These are phyloP conservation scores for Megaleporinus macrocephalus DNA, from an alignment of 2,113 vertebrate genomes.

Conservation along the genomic window DNA sequence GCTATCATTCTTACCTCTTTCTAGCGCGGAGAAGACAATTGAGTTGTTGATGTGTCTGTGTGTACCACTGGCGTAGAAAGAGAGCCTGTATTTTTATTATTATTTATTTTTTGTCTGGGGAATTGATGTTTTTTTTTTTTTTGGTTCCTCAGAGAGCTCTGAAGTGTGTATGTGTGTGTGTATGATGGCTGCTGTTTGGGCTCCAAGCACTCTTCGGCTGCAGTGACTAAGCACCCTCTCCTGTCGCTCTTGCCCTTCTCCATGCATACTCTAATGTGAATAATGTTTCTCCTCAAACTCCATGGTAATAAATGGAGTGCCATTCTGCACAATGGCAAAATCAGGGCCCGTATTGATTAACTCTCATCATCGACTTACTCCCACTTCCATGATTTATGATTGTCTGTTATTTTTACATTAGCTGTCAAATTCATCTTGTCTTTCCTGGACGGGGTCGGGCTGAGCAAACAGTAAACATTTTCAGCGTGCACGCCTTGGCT, in stretches of 20 bases:
- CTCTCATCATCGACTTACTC: constrained; percentile 91
- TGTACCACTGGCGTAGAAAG: not conserved
- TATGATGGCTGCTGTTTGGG: constrained; percentile 52
- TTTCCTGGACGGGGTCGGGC: constrained; percentile 79
- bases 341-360: constrained; percentile 94
- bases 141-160: constrained; percentile 10
- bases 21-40: constrained; percentile 24
- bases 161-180: constrained; percentile 26
- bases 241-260: constrained; percentile 46
- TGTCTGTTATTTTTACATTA: constrained; percentile 95
- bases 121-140: constrained; percentile 29
- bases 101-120: constrained; percentile 24
- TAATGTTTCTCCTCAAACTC: constrained; percentile 82
- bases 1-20: not conserved
- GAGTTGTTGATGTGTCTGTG: constrained; percentile 20
- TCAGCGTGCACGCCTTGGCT: constrained; percentile 46
- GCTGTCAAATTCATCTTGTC: constrained; percentile 95
- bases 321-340: constrained; percentile 93
- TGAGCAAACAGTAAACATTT: constrained; percentile 85
- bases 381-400: constrained; percentile 91
- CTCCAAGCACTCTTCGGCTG: constrained; percentile 30
- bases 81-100: constrained; percentile 13
- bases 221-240: constrained; percentile 59
- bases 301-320: constrained; percentile 92
- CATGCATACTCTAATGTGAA: constrained; percentile 81